A percentile compares a stretch with the other conserved stretches of the same genome.
phyloP scores from a whole-genome alignment of 2,113 vertebrate genomes.

The Sinocyclocheilus anshuiensis region DNA sequence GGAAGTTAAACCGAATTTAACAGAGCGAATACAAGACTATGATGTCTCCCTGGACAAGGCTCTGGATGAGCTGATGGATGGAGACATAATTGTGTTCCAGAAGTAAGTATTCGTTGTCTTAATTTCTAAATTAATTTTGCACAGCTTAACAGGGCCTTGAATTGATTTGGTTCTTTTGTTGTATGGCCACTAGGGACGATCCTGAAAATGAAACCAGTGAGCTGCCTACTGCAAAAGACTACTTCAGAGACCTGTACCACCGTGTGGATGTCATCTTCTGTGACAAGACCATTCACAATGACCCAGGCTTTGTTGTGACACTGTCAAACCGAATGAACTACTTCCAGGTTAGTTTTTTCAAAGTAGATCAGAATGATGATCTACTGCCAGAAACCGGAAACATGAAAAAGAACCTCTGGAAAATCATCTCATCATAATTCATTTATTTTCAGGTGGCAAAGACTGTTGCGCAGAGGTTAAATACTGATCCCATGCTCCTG shows the following conservation, averaged over 20 bases:
- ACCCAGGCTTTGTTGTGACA: slow-evolving; percentile 97
- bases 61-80: slow-evolving; percentile 99
- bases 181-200: slow-evolving; percentile 82
- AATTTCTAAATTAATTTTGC: neutral
- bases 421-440: neutral
- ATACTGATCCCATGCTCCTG: slow-evolving; percentile 98
- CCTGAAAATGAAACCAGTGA: slow-evolving; percentile 97
- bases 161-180: neutral
- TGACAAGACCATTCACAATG: slow-evolving; percentile 98
- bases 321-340: slow-evolving; percentile 99
- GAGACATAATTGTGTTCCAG: slow-evolving; percentile 99
- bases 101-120: slow-evolving; percentile 78
- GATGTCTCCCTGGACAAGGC: slow-evolving; percentile 99
- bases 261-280: slow-evolving; percentile 99
- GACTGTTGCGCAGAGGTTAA: slow-evolving; percentile 96
- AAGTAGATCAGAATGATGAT: neutral
- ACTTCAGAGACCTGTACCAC: slow-evolving; percentile 97
- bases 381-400: neutral
- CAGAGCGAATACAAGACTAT: slow-evolving; percentile 99
- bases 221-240: slow-evolving; percentile 95
- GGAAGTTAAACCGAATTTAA: slow-evolving; percentile 99
- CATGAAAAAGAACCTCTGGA: neutral
- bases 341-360: slow-evolving; percentile 84
- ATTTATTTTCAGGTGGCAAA: slow-evolving; percentile 87
- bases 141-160: neutral